Evolutionary conservation across 2,797 vertebrate species (phyloP).

Genomic region (Lithobates sylvaticus): DNA sequence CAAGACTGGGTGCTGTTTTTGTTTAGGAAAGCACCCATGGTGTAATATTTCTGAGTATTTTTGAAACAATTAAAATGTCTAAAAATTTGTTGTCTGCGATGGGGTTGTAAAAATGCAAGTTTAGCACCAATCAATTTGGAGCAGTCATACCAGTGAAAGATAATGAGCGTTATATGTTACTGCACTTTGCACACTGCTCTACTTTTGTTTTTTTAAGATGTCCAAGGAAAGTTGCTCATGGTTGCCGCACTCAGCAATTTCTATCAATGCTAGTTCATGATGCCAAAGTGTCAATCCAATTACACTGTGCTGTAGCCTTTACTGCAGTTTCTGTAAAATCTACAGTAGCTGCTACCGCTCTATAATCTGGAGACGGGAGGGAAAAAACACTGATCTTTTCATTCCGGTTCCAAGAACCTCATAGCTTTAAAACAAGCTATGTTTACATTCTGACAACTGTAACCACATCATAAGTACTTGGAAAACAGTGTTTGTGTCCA

Average conservation of each 20-base stretch:
- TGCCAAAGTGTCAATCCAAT: constrained; percentile 36
- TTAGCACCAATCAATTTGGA: too few species aligned
- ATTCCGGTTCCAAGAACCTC: constrained; percentile 64
- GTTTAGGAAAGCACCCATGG: too few species aligned
- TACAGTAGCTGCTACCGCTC: constrained; percentile 37
- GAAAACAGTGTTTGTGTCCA: constrained; percentile 58
- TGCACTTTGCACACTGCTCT: neutral
- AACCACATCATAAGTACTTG: constrained; percentile 66
- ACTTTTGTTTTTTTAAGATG: neutral
- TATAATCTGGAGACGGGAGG: constrained; percentile 25
- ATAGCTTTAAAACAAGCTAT: constrained; percentile 64
- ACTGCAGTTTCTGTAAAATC: constrained; percentile 49
- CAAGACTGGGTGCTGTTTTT: too few species aligned
- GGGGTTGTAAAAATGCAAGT: too few species aligned
- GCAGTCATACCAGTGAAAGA: too few species aligned
- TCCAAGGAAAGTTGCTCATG: neutral
- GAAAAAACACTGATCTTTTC: constrained; percentile 54
- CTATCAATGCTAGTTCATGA: neutral
- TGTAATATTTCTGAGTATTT: too few species aligned
- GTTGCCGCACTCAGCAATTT: neutral
- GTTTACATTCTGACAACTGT: constrained; percentile 64
- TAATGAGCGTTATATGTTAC: neutral
- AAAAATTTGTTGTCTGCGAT: too few species aligned
- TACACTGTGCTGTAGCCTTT: constrained; percentile 13
- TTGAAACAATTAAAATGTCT: too few species aligned